Base-by-base conservation (phyloP, 64 coral and sea anemone genomes). In the Stichodactyla mertensii region DNA sequence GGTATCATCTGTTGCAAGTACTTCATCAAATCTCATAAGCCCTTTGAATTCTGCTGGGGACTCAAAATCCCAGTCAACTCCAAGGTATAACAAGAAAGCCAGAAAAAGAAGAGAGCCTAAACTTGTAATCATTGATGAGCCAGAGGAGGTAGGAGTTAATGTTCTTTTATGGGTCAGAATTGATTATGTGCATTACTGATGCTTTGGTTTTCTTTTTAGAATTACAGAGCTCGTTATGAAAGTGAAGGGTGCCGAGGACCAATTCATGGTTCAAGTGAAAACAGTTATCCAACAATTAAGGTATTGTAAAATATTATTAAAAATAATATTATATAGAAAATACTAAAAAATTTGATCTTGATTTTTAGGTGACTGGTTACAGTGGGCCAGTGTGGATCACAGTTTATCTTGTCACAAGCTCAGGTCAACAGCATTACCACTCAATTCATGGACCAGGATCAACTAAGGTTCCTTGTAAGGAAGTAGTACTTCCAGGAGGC, bases 221-320 rank as follows among this genome's bases (percentile, higher is more conserved):
- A 99, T 78, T 99, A 99, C 64, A 83, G 97, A 82, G 97, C 97
- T 55, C 83, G 97, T 77, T 99, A 99, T 87, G 97, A 99, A 83
- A 99, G 97, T 99, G 97, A 99, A 95, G 97, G 97, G 1, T 99
- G 97, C 23, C 79, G 97, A 86, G 97, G 97, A 70, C 97, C 97
- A n/a, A 94, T 99, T 55, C 97, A 99, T 91, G 97, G 97, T 5
- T 86, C 88, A 10, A 89, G 89, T 80, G 97, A 99, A 3, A 92
- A 92, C 53, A 88, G 90, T 16, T 99, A 94, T 52, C 97, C 97
- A 78, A 92, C 97, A 69, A 89, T 99, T 8, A 92, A 99, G 91
- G 97, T 99, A 95, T 55, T 56, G 26, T 0, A 8, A 66, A 66
- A 61, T 12, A n/a, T 66, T 12, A 7, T 66, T 66, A n/a, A 18